Evolutionary conservation across 2,888 invertebrate species (phyloP), one percentile per base, ranked within the genome.

Genomic region (Boloria selene): DNA sequence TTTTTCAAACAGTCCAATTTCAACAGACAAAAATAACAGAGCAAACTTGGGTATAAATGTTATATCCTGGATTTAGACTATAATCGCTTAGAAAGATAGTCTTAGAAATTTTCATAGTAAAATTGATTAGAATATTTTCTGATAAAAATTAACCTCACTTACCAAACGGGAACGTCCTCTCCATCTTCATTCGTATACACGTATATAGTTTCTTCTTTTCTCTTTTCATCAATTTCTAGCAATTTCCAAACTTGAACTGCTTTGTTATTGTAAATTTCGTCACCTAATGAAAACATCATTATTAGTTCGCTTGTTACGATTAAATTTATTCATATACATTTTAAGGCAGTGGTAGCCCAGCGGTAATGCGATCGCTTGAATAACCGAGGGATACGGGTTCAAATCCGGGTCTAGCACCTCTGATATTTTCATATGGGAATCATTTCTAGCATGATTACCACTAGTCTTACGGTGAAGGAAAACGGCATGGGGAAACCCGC

Each of bases 111-210:
- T 4, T 6, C 16, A 16, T 6, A 49, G 7, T 1, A 4, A 49
- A n/a, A 49, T 16, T n/a, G 14, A 4, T 49, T 16, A 16, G 2
- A 6, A 49, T n/a, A 49, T 16, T 49, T n/a, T 6, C 4, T 10
- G 0, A 49, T 14, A 47, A 16, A 47, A 16, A 16, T 10, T 16
- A 31, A 31, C 16, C 0, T 14, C 47, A 49, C 73, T 77, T 45
- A 78, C 78, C 68, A 65, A 4, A 76, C 60, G 0, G 78, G 78
- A 5, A 77, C 42, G 13, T 75, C 73, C 18, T 67, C 18, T 6
- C 63, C 69, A 1, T 70, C 68, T 2, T 67, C 68, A 5, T 66
- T 67, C 18, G 61, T 62, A 61, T 72, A 71, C 2, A 72, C 72
- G 22, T 71, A 71, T 0, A 76, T 13, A 0, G 67, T 70, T 3